Base-by-base conservation (phyloP, 2,797 vertebrate species). In the Dendrocincla tyrannina region DNA sequence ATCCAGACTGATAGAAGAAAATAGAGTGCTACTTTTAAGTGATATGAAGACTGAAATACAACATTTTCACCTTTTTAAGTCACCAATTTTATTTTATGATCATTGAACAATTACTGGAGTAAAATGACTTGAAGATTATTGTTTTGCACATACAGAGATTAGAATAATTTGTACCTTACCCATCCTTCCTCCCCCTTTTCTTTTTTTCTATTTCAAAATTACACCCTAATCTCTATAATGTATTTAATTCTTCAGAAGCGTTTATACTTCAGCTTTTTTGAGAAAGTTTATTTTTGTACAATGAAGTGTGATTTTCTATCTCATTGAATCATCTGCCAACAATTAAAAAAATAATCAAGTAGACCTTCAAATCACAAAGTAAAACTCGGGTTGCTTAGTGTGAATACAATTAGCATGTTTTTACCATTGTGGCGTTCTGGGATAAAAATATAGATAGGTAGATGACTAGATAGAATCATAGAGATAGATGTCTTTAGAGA, bases 291-390 rank as follows among this genome's bases (percentile, higher is more conserved):
- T 77, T 67, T 82, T 94, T 81, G 13, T 39, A 79, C 32, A 89
- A 15, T 35, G 14, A 76, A 59, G 17, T 74, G n/a, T 81, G 56
- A 53, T 93, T 90, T 92, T 77, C n/a, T 11, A 60, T 85, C n/a
- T 89, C 59, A 39, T 4, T 88, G 59, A 94, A 74, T 95, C 83
- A 84, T 81, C 74, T 83, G 39, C 64, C 39, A 68, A 60, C 47
- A 94, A 70, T 83, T 92, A 49, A 78, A 96, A n/a, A 88, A 80
- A 63, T 55, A 64, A 93, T 91, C 24, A 79, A 91, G 28, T 73
- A 91, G 74, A 72, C 19, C 10, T 83, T 79, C 64, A 69, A 84
- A 74, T 59, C 83, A 41, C 44, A 77, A 55, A 79, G 22, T 79
- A 85, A 85, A 84, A 83, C 46, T 93, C 39, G 66, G 60, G 24